Evolutionary conservation across 2,797 vertebrate genomes (phyloP).

Genomic region (Paguma larvata): DNA sequence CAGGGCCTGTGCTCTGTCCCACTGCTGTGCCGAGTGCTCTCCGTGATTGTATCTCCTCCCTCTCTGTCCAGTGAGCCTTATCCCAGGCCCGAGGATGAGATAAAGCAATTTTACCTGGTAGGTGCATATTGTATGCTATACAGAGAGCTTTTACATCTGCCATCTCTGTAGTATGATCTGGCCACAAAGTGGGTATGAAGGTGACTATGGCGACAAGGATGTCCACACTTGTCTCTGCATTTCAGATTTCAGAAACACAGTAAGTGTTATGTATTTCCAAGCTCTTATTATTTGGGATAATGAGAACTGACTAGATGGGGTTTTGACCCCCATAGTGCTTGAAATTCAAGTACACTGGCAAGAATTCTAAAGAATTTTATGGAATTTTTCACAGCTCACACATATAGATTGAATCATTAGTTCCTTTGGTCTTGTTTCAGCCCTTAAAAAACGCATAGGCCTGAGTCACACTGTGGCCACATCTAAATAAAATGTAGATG

Average conservation of each 20-base stretch:
- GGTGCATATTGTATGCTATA: background rate
- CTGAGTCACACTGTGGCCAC: background rate
- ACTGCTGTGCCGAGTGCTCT: background rate
- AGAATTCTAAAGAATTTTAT: conserved; percentile 40
- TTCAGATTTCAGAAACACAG: background rate
- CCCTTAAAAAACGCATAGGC: background rate
- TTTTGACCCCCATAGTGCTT: background rate
- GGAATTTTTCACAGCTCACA: conserved; percentile 32
- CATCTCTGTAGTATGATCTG: background rate
- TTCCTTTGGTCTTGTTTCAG: conserved; percentile 52
- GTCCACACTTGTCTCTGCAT: background rate
- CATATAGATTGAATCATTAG: background rate
- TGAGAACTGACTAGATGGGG: background rate
- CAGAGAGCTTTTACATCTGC: background rate
- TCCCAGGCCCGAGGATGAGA: background rate
- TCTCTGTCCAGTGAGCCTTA: background rate
- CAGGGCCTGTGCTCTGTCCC: background rate
- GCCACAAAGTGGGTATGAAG: accelerated
- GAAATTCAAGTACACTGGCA: conserved; percentile 4
- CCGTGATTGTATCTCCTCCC: background rate
- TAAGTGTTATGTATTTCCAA: background rate
- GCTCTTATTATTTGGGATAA: background rate
- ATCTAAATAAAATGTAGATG: conserved; percentile 63
- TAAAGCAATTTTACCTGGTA: background rate
- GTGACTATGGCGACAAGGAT: background rate